phyloP scores from a whole-genome alignment of 1,140 invertebrate species.

The Copidosoma floridanum region DNA sequence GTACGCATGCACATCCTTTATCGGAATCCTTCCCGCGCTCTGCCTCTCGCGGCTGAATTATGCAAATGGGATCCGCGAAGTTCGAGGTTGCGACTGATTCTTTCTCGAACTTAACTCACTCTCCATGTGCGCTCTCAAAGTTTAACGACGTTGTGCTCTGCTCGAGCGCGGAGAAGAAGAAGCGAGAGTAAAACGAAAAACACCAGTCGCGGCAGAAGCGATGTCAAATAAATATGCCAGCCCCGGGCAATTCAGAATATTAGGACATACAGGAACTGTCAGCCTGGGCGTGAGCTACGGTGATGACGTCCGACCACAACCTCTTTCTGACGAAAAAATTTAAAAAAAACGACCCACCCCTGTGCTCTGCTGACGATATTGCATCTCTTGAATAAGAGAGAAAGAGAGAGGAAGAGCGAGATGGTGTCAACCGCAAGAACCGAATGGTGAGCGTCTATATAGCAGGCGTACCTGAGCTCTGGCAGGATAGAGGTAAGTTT shows the following conservation, averaged over 20 bases:
- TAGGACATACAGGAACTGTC: slow-evolving; percentile 26
- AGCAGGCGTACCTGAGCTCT: no score
- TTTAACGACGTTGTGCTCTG: no score
- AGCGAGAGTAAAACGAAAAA: slow-evolving; percentile 4
- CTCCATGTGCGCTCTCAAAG: no score
- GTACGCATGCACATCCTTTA: no score
- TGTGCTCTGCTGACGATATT: not conserved
- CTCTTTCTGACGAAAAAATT: slow-evolving; percentile 5
- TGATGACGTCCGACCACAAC: slow-evolving; percentile 33
- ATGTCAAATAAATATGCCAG: slow-evolving; percentile 36
- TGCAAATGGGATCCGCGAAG: slow-evolving; percentile 26
- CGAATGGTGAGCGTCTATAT: slow-evolving; percentile 16
- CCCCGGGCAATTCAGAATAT: slow-evolving; percentile 32
- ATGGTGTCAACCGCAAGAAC: slow-evolving; percentile 22
- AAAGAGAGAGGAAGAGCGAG: no score
- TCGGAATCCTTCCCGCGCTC: no score
- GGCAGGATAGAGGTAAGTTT: no score
- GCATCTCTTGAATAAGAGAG: no score
- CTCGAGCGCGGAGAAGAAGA: no score
- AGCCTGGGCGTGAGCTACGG: slow-evolving; percentile 31
- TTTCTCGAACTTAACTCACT: no score
- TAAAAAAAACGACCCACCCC: not conserved
- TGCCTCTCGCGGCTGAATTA: slow-evolving; percentile 14
- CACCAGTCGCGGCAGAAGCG: slow-evolving; percentile 29
- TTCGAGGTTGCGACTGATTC: slow-evolving; percentile 4